Conservation (phyloP, 2,113 vertebrate genomes). For the Anolis sagrei region DNA sequence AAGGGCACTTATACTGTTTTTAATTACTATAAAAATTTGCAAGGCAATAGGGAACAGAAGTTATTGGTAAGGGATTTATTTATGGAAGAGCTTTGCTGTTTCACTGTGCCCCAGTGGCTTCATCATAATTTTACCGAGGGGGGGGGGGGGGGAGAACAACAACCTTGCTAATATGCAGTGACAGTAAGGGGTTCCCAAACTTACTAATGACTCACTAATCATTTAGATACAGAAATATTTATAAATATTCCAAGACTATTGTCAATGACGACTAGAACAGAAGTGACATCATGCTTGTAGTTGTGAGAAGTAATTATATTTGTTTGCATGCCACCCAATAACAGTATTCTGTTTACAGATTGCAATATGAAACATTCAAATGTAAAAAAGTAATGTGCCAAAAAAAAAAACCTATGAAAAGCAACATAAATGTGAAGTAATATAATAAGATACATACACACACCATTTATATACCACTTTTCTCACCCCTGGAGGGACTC, state of each 20-base stretch:
- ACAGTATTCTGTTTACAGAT: neutral
- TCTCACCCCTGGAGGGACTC: no score
- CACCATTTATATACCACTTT: no score
- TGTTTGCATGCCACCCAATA: neutral
- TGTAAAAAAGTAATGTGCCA: neutral
- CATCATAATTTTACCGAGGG: conserved; percentile 4
- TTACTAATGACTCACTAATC: neutral
- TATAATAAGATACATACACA: no score
- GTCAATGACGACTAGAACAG: neutral
- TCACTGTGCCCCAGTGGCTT: neutral
- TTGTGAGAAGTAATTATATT: neutral
- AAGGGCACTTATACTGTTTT: conserved; percentile 26
- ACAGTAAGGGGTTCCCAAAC: conserved; percentile 7
- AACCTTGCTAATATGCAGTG: conserved; percentile 32
- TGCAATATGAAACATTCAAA: neutral
- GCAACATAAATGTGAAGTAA: no score
- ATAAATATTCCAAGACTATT: neutral
- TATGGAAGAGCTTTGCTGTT: neutral
- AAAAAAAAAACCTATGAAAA: no score
- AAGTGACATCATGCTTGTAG: neutral
- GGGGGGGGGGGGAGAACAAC: neutral
- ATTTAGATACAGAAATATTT: neutral
- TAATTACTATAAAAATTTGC: conserved; percentile 38
- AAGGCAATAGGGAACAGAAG: conserved; percentile 27
- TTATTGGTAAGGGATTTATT: neutral